Evolutionary conservation across 2,113 vertebrate species (phyloP), one percentile per base, ranked within the genome.

Genomic region (Arothron firmamentum): DNA sequence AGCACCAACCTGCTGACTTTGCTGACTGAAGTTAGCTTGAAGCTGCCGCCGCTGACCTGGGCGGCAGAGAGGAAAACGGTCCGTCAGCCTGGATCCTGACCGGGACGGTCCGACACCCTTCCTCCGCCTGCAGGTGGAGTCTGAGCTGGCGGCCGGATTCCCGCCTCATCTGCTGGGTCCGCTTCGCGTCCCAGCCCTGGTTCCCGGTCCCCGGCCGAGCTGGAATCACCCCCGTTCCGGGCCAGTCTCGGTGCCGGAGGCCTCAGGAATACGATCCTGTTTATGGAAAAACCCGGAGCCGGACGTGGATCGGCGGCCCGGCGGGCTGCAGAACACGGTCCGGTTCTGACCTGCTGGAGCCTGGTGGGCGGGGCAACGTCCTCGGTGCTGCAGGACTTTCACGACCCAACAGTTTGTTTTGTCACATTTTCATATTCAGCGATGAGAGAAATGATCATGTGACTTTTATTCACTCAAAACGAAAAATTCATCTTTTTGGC

Each of bases 221-320:
- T 23, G 21, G 21, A 23, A 66, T 54, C 62, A 23, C 28, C 0
- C n/a, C 0, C n/a, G 3, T n/a, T 48, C 4, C 70, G 74, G 69
- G 62, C 21, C 21, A 78, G 15, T 68, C 49, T 74, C 17, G 63
- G 41, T 67, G 47, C 41, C n/a, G 9, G 28, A 75, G 67, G 66
- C 73, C 42, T 68, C 21, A 55, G 77, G 80, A 87, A 83, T 79
- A 38, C 71, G 87, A 84, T 84, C 70, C 66, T 86, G 77, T 85
- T 86, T 84, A 85, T 66, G 46, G 75, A 48, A 7, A 45, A 52
- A 62, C 63, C 73, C 21, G 67, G 70, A 66, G 65, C 74, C 81
- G 80, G 82, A 67, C 57, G 28, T n/a, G 80, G 70, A 77, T 76
- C 67, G 53, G 6, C 28, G 63, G 52, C 59, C 75, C 65, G 21